Base-by-base conservation (phyloP, 2,113 vertebrate genomes). In the Uropsilus gracilis region DNA sequence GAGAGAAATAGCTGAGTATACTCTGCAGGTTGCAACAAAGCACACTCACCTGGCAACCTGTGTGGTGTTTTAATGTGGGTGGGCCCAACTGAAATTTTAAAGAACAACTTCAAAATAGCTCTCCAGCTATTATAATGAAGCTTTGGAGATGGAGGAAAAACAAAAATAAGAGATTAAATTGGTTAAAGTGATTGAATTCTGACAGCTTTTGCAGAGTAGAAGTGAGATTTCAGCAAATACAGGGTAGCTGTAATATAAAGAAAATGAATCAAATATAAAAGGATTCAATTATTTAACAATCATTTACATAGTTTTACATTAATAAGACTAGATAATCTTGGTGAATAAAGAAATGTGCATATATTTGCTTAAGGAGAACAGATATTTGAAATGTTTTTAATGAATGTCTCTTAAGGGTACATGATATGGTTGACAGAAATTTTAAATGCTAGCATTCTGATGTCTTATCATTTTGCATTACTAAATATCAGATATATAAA, bases 31-130 rank as follows among this genome's bases (percentile, higher is more conserved):
- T 63, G n/a, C 11, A 81, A 57, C 76, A 77, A 46, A 92, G 0
- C 1, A 82, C 94, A 93, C 96, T 97, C 48, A 90, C 97, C 97
- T 88, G 84, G 90, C 37, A 96, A 66, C 13, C 83, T 30, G 42
- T 75, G 83, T 12, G 61, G 76, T 11, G 71, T 76, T 78, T 89
- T 53, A 94, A 86, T 94, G 91, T 92, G 95, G 63, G 80, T 80
- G 73, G 50, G 89, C 53, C 37, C 28, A 69, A 53, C 17, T 77
- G 59, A 81, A 37, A 17, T 83, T 89, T 95, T 78, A 14, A 87
- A 92, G 55, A 95, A 89, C 48, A 86, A 86, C 89, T 94, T 94
- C 42, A 94, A 95, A 92, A 95, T n/a, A 82, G 61, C 22, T 57
- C 11, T 75, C 55, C 26, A 87, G 44, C 46, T 37, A 81, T 68